Base-by-base conservation (phyloP, 2,113 vertebrate species). In the Cyprinus carpio region DNA sequence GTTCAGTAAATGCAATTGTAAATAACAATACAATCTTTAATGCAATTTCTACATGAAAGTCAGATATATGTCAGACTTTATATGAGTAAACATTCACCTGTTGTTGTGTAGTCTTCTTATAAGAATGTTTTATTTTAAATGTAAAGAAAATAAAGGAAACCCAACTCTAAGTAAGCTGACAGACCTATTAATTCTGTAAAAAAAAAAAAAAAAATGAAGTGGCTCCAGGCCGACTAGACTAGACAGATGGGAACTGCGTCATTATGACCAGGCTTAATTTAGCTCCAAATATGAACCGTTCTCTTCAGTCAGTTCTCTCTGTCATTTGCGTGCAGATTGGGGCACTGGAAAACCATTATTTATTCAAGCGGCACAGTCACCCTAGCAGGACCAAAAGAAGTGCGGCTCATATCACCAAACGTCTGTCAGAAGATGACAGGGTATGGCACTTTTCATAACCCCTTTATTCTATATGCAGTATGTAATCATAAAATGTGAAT, bases 281-380 rank as follows among this genome's bases (percentile, higher is more conserved):
- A 80, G 84, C 13, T 75, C 25, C 11, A 46, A 78, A 74, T 64
- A 85, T 54, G 78, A 85, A 71, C 60, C 23, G 5, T 25, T 75
- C 40, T 43, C 49, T 84, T n/a, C 67, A 85, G 82, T 64, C 65
- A 83, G 31, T 51, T 86, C 27, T 37, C 27, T 46, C 43, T 43
- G 9, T 85, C 40, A 83, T 65, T 34, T 71, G n/a, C 85, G 79
- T 93, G 51, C 89, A 99, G 98, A 99, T 99, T 82, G 97, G 98
- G 88, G 96, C 96, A 81, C 94, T 99, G 89, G 93, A 98, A 94
- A 96, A 99, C 92, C 97, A 97, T 88, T 99, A 97, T 91, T 91
- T 99, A 91, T 96, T 99, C 92, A 96, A 93, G 91, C 96, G 98
- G 84, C 95, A 92, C 90, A 95, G 67, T 81, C 97, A 99, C 80